Conservation (phyloP, 92 coral and sea anemone species). For the Galaxea fascicularis region DNA sequence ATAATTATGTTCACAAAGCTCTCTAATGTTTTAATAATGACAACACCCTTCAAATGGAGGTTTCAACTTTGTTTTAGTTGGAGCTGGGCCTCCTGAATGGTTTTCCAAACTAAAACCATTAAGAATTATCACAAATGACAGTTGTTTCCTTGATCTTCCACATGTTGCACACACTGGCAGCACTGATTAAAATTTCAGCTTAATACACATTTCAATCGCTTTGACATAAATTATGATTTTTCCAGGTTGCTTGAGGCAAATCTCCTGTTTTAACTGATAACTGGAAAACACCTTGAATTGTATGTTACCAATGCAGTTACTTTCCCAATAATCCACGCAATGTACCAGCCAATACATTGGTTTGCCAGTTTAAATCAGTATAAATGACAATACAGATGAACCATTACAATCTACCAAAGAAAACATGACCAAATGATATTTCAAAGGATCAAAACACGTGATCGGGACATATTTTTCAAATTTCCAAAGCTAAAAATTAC, state of each 20-base stretch:
- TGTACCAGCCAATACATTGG: neutral
- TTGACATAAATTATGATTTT: neutral
- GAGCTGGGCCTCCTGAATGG: neutral
- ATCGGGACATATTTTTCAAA: neutral
- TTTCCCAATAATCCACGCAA: too few species aligned
- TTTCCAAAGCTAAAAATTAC: constrained; percentile 41
- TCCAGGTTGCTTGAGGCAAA: neutral
- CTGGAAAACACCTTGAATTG: too few species aligned
- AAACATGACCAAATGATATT: neutral
- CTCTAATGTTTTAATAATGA: neutral
- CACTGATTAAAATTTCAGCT: neutral
- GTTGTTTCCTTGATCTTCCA: neutral
- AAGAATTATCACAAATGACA: neutral
- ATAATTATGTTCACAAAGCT: neutral
- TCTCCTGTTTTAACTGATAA: too few species aligned
- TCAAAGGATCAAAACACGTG: neutral
- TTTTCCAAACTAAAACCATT: neutral
- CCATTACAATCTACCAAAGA: neutral
- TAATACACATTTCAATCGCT: neutral
- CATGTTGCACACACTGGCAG: neutral
- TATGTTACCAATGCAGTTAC: too few species aligned
- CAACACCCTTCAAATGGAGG: neutral
- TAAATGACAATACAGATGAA: neutral
- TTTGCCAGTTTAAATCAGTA: neutral
- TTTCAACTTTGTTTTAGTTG: neutral